Conservation (phyloP, 2,888 invertebrate species). For the Eristalinus sepulchralis region DNA sequence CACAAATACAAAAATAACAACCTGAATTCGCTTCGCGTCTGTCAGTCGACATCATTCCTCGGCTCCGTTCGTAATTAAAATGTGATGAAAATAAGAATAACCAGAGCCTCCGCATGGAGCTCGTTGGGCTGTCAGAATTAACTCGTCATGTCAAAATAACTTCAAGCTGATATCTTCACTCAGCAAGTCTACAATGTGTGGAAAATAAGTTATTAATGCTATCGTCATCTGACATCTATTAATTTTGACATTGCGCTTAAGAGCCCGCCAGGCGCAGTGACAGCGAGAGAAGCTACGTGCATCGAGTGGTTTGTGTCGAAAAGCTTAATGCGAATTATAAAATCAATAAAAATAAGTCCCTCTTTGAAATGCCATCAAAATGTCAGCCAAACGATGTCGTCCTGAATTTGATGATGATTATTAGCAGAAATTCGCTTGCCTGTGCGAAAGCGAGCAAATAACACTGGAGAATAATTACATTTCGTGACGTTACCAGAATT, state of each 20-base stretch:
- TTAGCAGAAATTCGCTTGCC: neutral
- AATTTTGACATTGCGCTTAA: slow-evolving; percentile 26
- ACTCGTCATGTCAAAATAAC: neutral
- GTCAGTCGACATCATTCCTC: neutral
- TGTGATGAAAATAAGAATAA: slow-evolving; percentile 24
- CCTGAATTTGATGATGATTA: slow-evolving; percentile 15
- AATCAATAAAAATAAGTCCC: slow-evolving; percentile 25
- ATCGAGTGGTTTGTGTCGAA: slow-evolving; percentile 4
- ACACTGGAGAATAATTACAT: neutral
- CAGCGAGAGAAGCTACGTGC: slow-evolving; percentile 16
- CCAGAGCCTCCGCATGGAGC: neutral
- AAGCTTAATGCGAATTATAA: slow-evolving; percentile 15
- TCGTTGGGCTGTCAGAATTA: slow-evolving; percentile 18
- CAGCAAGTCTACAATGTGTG: neutral
- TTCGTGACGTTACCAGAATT: slow-evolving; percentile 33
- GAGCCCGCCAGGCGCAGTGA: neutral
- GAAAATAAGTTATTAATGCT: neutral
- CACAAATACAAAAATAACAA: slow-evolving; percentile 19
- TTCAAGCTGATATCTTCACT: neutral
- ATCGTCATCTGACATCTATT: slow-evolving; percentile 25
- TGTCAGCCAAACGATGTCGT: slow-evolving; percentile 19
- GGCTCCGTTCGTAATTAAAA: slow-evolving; percentile 27
- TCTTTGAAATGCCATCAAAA: slow-evolving; percentile 11
- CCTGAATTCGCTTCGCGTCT: neutral
- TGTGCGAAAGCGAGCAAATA: neutral